These are phyloP conservation scores for Scaeva pyrastri DNA, from an alignment of 2,888 invertebrate species.

Conservation along the genomic window DNA sequence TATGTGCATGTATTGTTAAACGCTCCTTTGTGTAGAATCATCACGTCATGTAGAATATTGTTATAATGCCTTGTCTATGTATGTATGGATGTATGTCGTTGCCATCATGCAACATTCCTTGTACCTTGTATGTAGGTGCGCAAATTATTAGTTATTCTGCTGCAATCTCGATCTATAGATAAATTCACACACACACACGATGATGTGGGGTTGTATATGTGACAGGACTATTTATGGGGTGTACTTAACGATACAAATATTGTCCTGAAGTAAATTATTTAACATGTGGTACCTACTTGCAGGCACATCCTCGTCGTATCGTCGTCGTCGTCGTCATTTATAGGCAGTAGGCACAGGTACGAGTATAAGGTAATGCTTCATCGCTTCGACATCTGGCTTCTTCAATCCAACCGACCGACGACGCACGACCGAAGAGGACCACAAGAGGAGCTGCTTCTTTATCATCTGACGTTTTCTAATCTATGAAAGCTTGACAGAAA, in stretches of 20 bases:
- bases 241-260: constrained; percentile 63
- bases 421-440: too few species aligned
- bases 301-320: too few species aligned
- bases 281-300: constrained; percentile 61
- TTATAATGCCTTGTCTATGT: neutral
- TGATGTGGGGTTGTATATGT: neutral
- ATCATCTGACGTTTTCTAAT: constrained; percentile 35
- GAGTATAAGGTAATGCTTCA: constrained; percentile 56
- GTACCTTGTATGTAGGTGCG: constrained; percentile 14
- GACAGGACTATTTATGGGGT: constrained; percentile 21
- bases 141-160: constrained; percentile 68
- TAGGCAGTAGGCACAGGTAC: too few species aligned
- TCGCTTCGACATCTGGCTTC: constrained; percentile 44
- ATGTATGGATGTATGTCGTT: neutral
- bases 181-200: neutral
- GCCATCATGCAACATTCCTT: neutral
- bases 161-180: constrained; percentile 36
- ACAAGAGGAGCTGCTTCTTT: constrained; percentile 5
- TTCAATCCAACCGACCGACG: neutral
- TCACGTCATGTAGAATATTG: constrained; percentile 22
- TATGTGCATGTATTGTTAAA: constrained; percentile 41
- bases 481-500: constrained; percentile 34
- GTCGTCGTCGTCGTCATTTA: too few species aligned
- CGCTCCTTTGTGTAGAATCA: constrained; percentile 55
- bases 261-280: constrained; percentile 69